Conservation (phyloP, 2,113 vertebrate genomes). For the Bolborhynchus lineola region DNA sequence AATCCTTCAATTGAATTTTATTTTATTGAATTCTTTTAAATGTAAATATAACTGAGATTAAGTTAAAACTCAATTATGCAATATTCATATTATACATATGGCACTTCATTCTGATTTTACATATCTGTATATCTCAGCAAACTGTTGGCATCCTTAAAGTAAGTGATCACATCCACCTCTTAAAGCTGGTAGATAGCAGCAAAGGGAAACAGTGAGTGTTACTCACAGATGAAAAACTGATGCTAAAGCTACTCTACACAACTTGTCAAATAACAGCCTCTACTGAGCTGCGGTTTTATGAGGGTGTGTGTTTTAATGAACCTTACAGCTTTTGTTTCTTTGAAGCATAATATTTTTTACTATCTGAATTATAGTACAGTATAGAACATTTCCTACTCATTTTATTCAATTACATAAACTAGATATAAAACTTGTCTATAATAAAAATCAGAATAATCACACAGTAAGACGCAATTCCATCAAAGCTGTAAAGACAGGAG, state of each 20-base stretch:
- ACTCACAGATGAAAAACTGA: neutral
- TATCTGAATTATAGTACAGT: neutral
- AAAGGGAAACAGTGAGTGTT: neutral
- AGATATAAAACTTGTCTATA: neutral
- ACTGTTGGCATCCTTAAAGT: neutral
- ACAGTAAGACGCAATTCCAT: neutral
- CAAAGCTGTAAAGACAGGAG: neutral
- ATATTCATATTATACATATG: neutral
- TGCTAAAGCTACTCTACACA: neutral
- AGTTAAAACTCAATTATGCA: neutral
- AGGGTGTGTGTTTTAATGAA: neutral
- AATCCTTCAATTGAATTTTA: neutral
- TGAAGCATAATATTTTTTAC: neutral
- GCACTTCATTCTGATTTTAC: neutral
- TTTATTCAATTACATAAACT: neutral
- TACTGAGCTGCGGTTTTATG: neutral
- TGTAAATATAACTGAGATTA: neutral
- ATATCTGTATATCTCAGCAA: neutral
- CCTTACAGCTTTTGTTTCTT: neutral
- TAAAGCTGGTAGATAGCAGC: neutral
- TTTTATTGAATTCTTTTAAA: neutral
- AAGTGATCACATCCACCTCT: neutral
- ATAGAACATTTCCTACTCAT: neutral
- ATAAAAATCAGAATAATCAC: neutral
- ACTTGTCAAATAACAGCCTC: neutral